Conservation (phyloP, 1,140 invertebrate genomes). For the Oppia nitens region DNA sequence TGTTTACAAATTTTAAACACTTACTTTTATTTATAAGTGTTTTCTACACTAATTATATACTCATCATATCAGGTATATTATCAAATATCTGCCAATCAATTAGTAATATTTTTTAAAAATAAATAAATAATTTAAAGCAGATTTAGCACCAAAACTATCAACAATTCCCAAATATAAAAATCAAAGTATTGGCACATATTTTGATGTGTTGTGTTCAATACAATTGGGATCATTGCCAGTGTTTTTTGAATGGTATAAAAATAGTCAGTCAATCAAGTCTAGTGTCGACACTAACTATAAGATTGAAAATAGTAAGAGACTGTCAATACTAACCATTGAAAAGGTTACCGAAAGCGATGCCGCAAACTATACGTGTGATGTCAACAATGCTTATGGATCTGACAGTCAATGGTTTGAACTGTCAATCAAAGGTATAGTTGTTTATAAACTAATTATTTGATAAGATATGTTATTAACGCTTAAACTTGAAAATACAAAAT, state of each 20-base stretch:
- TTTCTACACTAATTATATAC: no score
- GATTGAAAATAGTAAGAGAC: background rate
- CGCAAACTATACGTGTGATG: background rate
- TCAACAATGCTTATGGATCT: background rate
- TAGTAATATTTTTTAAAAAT: background rate
- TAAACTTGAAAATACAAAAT: no score
- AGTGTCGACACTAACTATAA: background rate
- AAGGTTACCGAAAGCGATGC: background rate
- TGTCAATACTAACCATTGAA: background rate
- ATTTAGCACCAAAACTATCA: constrained; percentile 3
- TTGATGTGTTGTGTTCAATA: background rate
- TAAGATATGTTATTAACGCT: no score
- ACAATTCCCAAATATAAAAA: background rate
- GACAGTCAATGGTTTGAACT: background rate
- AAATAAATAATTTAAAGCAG: no score
- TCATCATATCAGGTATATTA: background rate
- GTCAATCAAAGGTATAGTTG: constrained; percentile 3
- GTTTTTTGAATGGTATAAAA: background rate
- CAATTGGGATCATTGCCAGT: background rate
- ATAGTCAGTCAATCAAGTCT: background rate
- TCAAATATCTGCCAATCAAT: no score
- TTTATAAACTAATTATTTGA: no score
- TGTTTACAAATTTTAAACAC: no score
- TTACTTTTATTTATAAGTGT: no score
- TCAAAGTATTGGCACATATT: background rate